Evolutionary conservation across 2,797 vertebrate species (phyloP), one percentile per base, ranked within the genome.

Genomic region (Galaxias olidus): DNA sequence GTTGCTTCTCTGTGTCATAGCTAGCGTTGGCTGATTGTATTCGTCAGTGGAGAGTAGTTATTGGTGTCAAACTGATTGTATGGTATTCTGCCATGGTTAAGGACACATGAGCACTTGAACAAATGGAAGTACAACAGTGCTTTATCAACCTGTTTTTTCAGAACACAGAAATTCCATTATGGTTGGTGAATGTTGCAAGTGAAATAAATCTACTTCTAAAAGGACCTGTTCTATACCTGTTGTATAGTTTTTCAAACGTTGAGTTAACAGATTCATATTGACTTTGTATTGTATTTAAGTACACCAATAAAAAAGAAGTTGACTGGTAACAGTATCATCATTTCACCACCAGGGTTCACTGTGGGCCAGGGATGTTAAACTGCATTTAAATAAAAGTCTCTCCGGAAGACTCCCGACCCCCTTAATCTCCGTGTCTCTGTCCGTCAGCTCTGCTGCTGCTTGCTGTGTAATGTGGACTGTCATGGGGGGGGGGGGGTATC

Each of bases 241-340:
- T 77, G 66, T 61, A 12, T 74, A 66, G 70, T 68, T 84, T 84
- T 82, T 67, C 68, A 66, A 61, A 77, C 61, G 80, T 86, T 87
- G 82, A 86, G 87, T 87, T 83, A 85, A 89, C 69, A 79, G 71
- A 73, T 71, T 68, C 78, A 81, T 74, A 82, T 70, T 77, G 80
- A 86, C 79, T 89, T 88, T 90, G 84, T 88, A 87, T 84, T 74
- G 81, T 87, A 84, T 89, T 87, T 89, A 81, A 86, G 81, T 84
- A 88, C 66, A 80, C 83, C 86, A 85, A 74, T 43, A 20, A 62
- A 61, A 9, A 57, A 56, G 0, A 52, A 62, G 7, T 7, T 40
- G 59, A 30, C 63, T 69, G 42, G 15, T 17, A 18, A 12, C 11
- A 53, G 19, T 54, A 20, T 30, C 18, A 9, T 54, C 9, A 44